phyloP scores from a whole-genome alignment of 2,113 vertebrate species.

The Xiphophorus maculatus region DNA sequence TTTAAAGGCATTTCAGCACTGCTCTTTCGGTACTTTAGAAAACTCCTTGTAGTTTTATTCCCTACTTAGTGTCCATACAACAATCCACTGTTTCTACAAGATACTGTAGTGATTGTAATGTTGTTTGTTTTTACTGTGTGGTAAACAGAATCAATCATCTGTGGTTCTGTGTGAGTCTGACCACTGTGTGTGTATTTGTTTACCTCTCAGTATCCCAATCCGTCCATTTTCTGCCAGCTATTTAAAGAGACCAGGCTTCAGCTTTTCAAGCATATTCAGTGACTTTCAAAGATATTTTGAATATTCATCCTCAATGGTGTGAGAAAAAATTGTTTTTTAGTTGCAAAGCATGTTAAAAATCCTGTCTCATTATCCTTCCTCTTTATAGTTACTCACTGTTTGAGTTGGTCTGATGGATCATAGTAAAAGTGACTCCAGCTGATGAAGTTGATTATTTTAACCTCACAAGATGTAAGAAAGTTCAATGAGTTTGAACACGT shows the following conservation, averaged over 20 bases:
- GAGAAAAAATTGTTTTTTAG: not conserved
- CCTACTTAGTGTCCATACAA: not conserved
- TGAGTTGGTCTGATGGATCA: not conserved
- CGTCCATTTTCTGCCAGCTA: constrained; percentile 8
- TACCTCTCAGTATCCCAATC: not conserved
- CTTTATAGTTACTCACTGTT: not conserved
- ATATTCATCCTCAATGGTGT: not conserved
- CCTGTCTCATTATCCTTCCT: not conserved
- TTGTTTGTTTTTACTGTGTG: constrained; percentile 20
- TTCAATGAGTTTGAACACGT: too few species aligned
- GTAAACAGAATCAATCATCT: constrained; percentile 41
- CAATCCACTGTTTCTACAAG: constrained; percentile 5
- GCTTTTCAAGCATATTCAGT: not conserved
- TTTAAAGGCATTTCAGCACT: not conserved
- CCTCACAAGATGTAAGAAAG: not conserved
- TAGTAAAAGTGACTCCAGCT: not conserved
- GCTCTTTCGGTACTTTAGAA: not conserved
- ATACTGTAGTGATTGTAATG: constrained; percentile 13
- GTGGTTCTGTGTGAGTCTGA: not conserved
- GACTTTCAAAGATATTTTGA: not conserved
- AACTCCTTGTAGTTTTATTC: constrained; percentile 11
- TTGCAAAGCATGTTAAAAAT: not conserved
- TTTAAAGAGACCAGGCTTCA: not conserved
- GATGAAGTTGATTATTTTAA: not conserved
- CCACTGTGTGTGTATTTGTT: constrained; percentile 2